Evolutionary conservation across 2,113 vertebrate genomes (phyloP).

Genomic region (Thunnus maccoyii): DNA sequence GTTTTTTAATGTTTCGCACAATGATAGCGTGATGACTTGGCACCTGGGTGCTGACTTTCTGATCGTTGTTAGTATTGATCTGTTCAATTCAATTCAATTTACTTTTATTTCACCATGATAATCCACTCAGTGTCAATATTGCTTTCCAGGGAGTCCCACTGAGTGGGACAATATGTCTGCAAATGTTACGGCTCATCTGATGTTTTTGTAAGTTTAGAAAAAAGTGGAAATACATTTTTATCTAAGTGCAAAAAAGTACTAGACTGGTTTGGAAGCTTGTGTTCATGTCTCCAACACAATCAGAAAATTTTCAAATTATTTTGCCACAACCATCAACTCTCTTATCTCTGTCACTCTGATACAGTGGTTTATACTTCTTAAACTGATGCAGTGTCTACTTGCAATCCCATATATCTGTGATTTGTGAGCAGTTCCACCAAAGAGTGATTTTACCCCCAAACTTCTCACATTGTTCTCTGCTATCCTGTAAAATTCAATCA

Average conservation of each 20-base stretch:
- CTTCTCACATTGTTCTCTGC: background rate
- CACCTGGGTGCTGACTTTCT: background rate
- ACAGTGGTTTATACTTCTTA: background rate
- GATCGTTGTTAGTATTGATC: background rate
- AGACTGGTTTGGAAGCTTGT: slow-evolving; percentile 5
- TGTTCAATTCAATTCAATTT: background rate
- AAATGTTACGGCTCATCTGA: background rate
- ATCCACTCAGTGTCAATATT: background rate
- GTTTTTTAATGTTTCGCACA: background rate
- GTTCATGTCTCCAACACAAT: slow-evolving; percentile 9
- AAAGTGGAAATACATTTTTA: no score
- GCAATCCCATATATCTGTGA: background rate
- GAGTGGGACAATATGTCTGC: background rate
- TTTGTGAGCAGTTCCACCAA: background rate
- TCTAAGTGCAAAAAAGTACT: background rate
- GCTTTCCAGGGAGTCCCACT: background rate
- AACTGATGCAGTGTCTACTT: background rate
- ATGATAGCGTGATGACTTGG: background rate
- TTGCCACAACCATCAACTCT: background rate
- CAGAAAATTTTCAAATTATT: background rate
- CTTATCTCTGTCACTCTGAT: background rate
- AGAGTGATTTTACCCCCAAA: background rate
- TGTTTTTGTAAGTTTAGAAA: no score
- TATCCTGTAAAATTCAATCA: background rate
- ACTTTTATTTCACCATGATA: background rate